Conservation (phyloP, 2,888 invertebrate genomes). For the Synergus itoensis region DNA sequence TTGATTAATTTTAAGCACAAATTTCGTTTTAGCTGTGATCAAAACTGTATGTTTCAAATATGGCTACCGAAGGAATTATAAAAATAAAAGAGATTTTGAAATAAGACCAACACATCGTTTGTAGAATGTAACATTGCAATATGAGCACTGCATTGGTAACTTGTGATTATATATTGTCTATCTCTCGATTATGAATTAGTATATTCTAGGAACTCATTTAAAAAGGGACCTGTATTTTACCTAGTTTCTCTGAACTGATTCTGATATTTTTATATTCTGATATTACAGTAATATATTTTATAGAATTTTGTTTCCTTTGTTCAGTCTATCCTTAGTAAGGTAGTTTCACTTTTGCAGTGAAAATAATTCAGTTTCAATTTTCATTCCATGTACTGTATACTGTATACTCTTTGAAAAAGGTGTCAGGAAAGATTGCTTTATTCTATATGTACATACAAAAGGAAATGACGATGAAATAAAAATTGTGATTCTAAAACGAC, state of each 20-base stretch:
- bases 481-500: background rate
- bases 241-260: background rate
- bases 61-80: background rate
- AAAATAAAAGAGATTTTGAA: background rate
- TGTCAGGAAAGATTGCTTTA: background rate
- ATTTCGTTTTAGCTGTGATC: background rate
- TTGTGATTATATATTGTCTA: background rate
- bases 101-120: background rate
- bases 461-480: background rate
- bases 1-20: background rate
- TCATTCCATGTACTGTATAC: background rate
- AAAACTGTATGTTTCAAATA: background rate
- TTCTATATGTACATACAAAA: slow-evolving; percentile 1
- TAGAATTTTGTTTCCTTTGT: background rate
- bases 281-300: background rate
- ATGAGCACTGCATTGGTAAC: background rate
- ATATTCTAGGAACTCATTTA: background rate
- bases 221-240: background rate
- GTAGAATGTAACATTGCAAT: background rate
- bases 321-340: background rate
- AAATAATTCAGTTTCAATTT: background rate
- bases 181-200: background rate
- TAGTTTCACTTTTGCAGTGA: background rate
- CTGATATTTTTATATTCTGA: background rate
- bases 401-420: background rate